Conservation (phyloP, 1,140 invertebrate species). For the Eriosoma lanigerum region DNA sequence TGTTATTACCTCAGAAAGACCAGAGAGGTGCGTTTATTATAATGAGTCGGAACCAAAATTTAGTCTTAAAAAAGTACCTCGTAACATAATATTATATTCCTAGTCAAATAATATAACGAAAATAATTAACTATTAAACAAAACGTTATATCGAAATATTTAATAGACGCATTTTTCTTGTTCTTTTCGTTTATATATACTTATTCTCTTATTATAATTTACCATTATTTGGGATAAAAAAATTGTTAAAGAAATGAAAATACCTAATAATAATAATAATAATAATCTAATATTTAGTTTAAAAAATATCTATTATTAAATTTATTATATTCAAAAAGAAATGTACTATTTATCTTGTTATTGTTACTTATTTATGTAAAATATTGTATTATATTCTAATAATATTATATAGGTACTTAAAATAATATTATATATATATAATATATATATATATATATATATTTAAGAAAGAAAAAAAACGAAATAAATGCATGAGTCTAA, state of each 20-base stretch:
- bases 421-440: background rate
- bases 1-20: conserved; percentile 34
- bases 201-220: conserved; percentile 43
- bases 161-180: conserved; percentile 44
- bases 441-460: background rate
- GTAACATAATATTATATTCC: background rate
- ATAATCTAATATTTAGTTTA: conserved; percentile 7
- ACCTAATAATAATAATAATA: conserved; percentile 1
- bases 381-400: conserved; percentile 43
- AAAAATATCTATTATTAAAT: conserved; percentile 21
- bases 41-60: background rate
- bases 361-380: conserved; percentile 44
- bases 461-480: background rate
- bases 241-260: background rate
- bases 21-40: background rate
- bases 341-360: conserved; percentile 46
- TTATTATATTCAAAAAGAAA: conserved; percentile 30
- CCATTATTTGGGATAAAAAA: background rate
- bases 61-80: background rate
- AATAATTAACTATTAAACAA: background rate
- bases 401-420: conserved; percentile 27
- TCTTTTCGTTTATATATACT: background rate
- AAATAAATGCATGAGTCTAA: conserved; percentile 19
- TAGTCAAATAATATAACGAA: conserved; percentile 5
- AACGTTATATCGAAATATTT: background rate